Base-by-base conservation (phyloP, 2,888 invertebrate genomes). In the Isotomurus palustris region DNA sequence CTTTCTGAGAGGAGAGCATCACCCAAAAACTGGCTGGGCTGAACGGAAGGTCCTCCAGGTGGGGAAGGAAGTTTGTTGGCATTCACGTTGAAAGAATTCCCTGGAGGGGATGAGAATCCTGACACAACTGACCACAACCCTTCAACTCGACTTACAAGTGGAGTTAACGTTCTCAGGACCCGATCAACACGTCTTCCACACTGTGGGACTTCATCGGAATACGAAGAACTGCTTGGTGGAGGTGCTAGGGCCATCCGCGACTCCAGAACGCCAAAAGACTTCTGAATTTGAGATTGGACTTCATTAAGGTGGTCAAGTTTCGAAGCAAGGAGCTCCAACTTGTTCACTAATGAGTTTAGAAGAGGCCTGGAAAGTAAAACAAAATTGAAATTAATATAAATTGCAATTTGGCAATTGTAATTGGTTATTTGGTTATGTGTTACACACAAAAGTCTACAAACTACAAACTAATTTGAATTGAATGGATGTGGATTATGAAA, bases 61-160 rank as follows among this genome's bases (percentile, higher is more conserved):
- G 21, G 4, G 17, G 58, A 60, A 2, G 64, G 35, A 1, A 56
- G 56, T 29, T 36, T 51, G 40, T 58, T 57, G 2, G 54, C 55
- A 52, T 59, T 66, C 35, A 58, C 60, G 27, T 51, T 62, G 12
- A 59, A 56, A 22, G 32, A 29, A 25, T 49, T 49, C 3, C 19
- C 32, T 1, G 60, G 56, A 12, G 58, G 50, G 2, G 58, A 51
- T 2, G 64, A 59, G 45, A 55, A 64, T 2, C 60, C 59, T 10
- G 66, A 62, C n/a, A 70, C 69, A 10, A 67, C 65, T 51, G 62
- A 66, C 69, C 69, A 70, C 6, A 70, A 48, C 8, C 68, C 68
- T 57, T 70, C 69, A 10, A 70, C 68, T 10, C 69, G 45, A 10
- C 66, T 67, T n/a, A 70, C 69, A 36, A 70, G 59, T 10, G 69